A percentile compares a stretch with the other conserved stretches of the same genome.
These are phyloP conservation scores for Yasuhikotakia modesta DNA, from an alignment of 2,797 vertebrate genomes.

Conservation along the genomic window DNA sequence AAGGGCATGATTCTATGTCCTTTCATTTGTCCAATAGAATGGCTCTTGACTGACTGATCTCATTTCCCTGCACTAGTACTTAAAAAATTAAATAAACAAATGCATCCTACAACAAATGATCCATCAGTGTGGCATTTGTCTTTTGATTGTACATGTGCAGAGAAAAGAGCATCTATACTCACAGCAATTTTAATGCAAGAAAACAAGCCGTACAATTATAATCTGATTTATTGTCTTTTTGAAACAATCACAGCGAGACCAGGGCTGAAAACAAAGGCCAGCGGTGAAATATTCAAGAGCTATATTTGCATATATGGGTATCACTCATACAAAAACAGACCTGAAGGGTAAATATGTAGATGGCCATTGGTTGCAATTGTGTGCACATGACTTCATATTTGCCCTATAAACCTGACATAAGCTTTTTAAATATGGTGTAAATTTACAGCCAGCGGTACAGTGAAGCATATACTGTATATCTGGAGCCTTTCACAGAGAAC, in stretches of 20 bases:
- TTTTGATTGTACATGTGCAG: conserved; percentile 39
- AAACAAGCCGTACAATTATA: conserved; percentile 32
- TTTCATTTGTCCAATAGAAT: conserved; percentile 39
- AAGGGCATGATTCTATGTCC: conserved; percentile 32
- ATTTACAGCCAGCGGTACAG: conserved; percentile 62
- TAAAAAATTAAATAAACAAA: conserved; percentile 34
- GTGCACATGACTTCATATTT: conserved; percentile 68
- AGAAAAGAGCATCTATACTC: conserved; percentile 29
- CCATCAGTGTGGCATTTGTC: conserved; percentile 36
- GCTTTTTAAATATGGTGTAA: conserved; percentile 65
- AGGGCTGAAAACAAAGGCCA: conserved; percentile 15
- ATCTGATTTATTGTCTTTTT: conserved; percentile 24
- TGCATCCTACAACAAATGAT: conserved; percentile 10
- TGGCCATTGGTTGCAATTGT: conserved; percentile 67
- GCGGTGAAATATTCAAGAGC: conserved; percentile 63
- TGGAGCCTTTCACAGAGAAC: conserved; percentile 40
- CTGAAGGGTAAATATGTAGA: conserved; percentile 70
- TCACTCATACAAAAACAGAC: conserved; percentile 60
- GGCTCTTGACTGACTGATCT: conserved; percentile 20
- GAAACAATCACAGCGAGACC: conserved; percentile 8
- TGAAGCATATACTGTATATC: conserved; percentile 38
- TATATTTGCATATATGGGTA: conserved; percentile 58
- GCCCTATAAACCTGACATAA: conserved; percentile 72
- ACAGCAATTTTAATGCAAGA: not conserved
- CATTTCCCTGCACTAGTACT: conserved; percentile 27